Evolutionary conservation across 1,140 invertebrate species (phyloP), one percentile per base, ranked within the genome.

Genomic region (Sitophilus oryzae): DNA sequence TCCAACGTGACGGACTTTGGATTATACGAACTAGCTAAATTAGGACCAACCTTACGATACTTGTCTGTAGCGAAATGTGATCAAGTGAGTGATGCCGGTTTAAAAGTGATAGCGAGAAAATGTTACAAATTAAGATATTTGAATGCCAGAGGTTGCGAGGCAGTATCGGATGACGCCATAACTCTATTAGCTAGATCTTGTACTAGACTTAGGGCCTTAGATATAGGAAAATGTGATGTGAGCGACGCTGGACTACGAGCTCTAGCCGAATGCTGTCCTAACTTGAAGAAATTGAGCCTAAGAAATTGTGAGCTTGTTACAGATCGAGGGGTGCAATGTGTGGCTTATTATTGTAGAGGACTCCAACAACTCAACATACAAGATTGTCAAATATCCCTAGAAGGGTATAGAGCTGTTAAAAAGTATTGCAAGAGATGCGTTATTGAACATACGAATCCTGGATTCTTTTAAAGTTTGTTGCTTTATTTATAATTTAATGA

Each of bases 361-460:
- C 73, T 94, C 2, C 88, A 90, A 46, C 91, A 93, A 65, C 75
- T 95, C 0, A 94, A 94, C 68, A 93, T 95, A 48, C 91, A 93
- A 66, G 91, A 94, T 71, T 93, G 91, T 61, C 84, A 86, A 59
- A 86, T 93, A 44, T 89, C 90, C 0, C 73, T 89, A 20, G 82
- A 93, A 64, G 91, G 91, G 0, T 95, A 93, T 70, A 76, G 88
- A 61, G 88, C 89, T 1, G 89, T 96, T 14, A 93, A 93, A 69
- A 89, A 88, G 66, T 92, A 89, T 67, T 94, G 91, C 70, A 87
- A 90, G 64, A 74, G 88, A 59, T 94, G 91, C 71, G 86, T 95
- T 47, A 95, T 95, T 60, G 91, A 95, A 71, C 91, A 96, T 66
- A 94, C 91, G 0, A 94, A 96, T 74, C 91, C 91, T 38, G 91